Base-by-base conservation (phyloP, 2,888 invertebrate species). In the Scaptomyza cyrtandrae region DNA sequence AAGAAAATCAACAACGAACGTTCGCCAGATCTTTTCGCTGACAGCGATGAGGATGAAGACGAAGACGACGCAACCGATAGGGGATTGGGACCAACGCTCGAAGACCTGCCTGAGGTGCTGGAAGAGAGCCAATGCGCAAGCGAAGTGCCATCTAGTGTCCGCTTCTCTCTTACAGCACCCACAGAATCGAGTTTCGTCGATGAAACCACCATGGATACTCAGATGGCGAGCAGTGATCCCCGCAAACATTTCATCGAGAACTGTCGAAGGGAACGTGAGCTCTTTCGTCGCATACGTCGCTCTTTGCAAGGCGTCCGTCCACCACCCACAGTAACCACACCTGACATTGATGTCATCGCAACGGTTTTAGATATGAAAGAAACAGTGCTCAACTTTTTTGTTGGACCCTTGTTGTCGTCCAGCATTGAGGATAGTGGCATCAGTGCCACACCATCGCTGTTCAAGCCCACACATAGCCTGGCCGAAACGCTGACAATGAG, bases 321-420 rank as follows among this genome's bases (percentile, higher is more conserved):
- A 24, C 96, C 96, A 10, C 96, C 96, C 0, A 95, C 95, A 27
- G 93, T 96, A 11, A 96, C 96, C 13, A 94, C 94, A 39, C 92
- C 95, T 27, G 94, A 95, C 79, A 93, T 94, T 58, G 95, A 95
- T 86, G 94, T 95, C 19, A 92, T 93, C 29, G 95, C 95, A 86
- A 95, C 95, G 91, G 93, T 96, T 16, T 92, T 93, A 19, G 93
- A 93, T 65, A 94, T 94, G 86, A 93, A 94, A 73, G 90, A 93
- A 11, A 93, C 93, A 63, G 91, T 94, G 35, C 80, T 91, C 0
- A 87, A 86, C 60, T 91, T 90, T 68, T 66, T 89, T 4, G 35
- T 45, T 10, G 14, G 27, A 3, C 6, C 46, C 0, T 3, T 31
- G 0, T 29, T 59, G 11, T n/a, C 68, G 6, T 27, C 59, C 49